A percentile compares a stretch with the other conserved stretches of the same genome.
phyloP scores from a whole-genome alignment of 2,797 vertebrate genomes.

The Macrochelys suwanniensis region DNA sequence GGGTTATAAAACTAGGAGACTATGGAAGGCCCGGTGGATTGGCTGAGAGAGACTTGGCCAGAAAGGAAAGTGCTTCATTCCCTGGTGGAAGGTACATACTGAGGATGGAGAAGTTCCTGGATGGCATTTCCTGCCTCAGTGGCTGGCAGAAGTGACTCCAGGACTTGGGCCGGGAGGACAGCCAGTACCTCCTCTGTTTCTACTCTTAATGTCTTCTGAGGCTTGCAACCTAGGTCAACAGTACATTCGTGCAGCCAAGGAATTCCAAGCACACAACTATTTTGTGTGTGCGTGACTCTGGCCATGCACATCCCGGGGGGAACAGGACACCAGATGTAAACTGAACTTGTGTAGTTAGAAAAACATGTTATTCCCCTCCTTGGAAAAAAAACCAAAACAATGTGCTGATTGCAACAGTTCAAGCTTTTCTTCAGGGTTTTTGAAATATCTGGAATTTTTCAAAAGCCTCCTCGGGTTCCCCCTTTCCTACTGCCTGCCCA shows the following conservation, averaged over 20 bases:
- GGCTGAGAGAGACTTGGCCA: rapidly evolving
- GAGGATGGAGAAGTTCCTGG: not conserved
- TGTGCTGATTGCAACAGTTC: not conserved
- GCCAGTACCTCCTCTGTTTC: rapidly evolving
- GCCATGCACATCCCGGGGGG: rapidly evolving
- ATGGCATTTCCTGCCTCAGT: not conserved
- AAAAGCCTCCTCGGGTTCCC: not conserved
- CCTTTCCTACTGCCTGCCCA: not conserved
- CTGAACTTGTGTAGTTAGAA: not conserved
- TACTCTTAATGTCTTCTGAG: not conserved
- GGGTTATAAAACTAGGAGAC: not conserved
- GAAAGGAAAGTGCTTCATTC: rapidly evolving
- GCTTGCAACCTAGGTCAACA: not conserved
- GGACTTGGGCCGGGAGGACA: not conserved
- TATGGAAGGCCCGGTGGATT: not conserved
- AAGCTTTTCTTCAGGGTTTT: not conserved
- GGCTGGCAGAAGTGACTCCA: not conserved
- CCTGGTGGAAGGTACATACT: rapidly evolving
- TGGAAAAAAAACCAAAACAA: not conserved
- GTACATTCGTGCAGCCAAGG: not conserved
- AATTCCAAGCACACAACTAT: not conserved
- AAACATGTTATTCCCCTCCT: not conserved
- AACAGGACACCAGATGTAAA: not conserved
- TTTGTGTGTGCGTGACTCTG: not conserved
- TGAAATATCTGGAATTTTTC: constrained; percentile 17